These are phyloP conservation scores for Prinia subflava DNA, from an alignment of 2,113 vertebrate species.

Conservation along the genomic window DNA sequence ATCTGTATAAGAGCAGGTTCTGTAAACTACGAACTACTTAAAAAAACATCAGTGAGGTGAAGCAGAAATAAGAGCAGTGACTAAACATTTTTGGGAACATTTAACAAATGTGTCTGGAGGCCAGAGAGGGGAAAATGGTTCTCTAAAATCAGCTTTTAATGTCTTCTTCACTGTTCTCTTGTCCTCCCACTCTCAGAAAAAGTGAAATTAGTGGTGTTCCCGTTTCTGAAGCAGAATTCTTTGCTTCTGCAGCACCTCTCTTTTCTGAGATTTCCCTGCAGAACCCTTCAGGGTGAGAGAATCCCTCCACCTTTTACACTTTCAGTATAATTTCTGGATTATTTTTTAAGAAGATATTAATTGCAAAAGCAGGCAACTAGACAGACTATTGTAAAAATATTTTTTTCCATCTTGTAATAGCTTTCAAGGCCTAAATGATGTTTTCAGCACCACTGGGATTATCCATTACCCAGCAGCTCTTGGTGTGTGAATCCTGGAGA, in stretches of 20 bases:
- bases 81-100: neutral
- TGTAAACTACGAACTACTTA: neutral
- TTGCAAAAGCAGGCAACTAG: neutral
- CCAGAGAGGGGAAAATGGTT: neutral
- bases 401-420: neutral
- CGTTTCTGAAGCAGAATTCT: neutral
- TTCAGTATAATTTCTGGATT: neutral
- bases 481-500: neutral
- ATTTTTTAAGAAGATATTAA: neutral
- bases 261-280: neutral
- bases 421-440: neutral
- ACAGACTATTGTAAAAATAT: neutral
- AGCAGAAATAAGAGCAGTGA: neutral
- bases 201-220: neutral
- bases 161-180: neutral
- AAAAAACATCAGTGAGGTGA: neutral
- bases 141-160: neutral
- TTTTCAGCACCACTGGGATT: neutral
- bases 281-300: neutral
- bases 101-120: neutral
- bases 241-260: neutral
- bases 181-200: neutral
- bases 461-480: neutral
- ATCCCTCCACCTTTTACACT: neutral
- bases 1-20: neutral